Percentiles rank a stretch among this genome's conserved stretches.
phyloP scores from a whole-genome alignment of 2,797 vertebrate species.

The Brotula barbata region DNA sequence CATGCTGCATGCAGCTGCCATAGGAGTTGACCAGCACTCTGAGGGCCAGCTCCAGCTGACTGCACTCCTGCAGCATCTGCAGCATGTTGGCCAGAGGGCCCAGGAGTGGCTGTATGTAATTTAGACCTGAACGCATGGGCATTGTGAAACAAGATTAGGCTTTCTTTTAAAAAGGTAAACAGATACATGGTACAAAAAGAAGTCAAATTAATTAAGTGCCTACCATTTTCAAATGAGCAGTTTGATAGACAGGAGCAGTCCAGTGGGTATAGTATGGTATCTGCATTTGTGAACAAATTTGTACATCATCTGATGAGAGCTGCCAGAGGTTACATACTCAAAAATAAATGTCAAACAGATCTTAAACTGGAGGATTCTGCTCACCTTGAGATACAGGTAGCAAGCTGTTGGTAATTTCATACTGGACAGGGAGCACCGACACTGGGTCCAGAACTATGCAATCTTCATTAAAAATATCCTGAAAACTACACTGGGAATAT shows the following conservation, averaged over 20 bases:
- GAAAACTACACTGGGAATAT: slow-evolving; percentile 85
- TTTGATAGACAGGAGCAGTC: slow-evolving; percentile 88
- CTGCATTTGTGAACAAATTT: slow-evolving; percentile 66
- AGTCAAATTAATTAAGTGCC: too few relatives aligned
- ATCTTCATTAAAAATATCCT: slow-evolving; percentile 92
- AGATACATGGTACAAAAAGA: background rate
- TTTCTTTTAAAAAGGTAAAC: slow-evolving; percentile 3
- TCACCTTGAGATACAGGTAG: slow-evolving; percentile 84
- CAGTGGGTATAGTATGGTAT: slow-evolving; percentile 81
- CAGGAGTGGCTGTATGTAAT: slow-evolving; percentile 76
- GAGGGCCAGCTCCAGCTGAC: slow-evolving; percentile 90
- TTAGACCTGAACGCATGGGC: slow-evolving; percentile 59
- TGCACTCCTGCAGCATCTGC: slow-evolving; percentile 90
- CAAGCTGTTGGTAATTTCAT: slow-evolving; percentile 86
- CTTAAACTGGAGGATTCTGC: background rate
- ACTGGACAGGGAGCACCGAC: slow-evolving; percentile 86
- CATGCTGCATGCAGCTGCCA: slow-evolving; percentile 86
- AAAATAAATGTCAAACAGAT: slow-evolving; percentile 4
- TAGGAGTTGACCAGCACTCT: slow-evolving; percentile 81
- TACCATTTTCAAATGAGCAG: slow-evolving; percentile 83
- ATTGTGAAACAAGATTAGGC: background rate
- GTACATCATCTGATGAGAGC: background rate
- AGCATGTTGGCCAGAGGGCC: slow-evolving; percentile 81
- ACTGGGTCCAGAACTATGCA: slow-evolving; percentile 90
- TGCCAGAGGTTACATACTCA: background rate